These are phyloP conservation scores for Digitonthophagus gazella DNA, from an alignment of 2,888 invertebrate genomes.

Conservation along the genomic window DNA sequence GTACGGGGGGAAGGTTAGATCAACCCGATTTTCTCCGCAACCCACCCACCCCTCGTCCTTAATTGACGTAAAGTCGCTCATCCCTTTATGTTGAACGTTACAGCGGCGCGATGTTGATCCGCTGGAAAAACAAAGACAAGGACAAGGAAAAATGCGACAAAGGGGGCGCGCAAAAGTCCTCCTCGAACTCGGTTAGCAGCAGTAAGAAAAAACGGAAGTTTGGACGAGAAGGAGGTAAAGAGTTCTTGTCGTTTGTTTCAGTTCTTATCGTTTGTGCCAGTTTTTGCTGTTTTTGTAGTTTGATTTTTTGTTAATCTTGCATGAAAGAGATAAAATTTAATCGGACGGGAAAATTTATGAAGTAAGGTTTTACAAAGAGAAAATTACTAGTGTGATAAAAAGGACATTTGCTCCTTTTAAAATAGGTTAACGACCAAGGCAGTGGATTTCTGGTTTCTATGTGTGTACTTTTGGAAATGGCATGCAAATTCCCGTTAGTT, in stretches of 20 bases:
- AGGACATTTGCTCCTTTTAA: too few relatives aligned
- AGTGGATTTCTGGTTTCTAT: slow-evolving; percentile 10
- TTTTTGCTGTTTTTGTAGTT: slow-evolving; percentile 1
- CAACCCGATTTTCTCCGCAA: background rate
- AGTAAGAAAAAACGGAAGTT: slow-evolving; percentile 80
- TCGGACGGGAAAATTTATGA: too few relatives aligned
- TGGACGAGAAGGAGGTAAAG: slow-evolving; percentile 77
- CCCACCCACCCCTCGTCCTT: background rate
- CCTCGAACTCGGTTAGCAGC: slow-evolving; percentile 52
- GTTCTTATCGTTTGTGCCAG: slow-evolving; percentile 4
- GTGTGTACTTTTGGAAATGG: background rate
- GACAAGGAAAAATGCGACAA: slow-evolving; percentile 63
- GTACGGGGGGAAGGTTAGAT: too few relatives aligned
- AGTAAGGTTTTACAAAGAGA: too few relatives aligned
- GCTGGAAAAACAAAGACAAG: slow-evolving; percentile 85
- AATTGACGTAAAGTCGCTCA: background rate
- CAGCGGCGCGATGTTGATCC: slow-evolving; percentile 64
- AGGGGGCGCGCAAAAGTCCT: slow-evolving; percentile 50
- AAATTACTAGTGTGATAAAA: too few relatives aligned
- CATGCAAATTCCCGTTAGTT: background rate
- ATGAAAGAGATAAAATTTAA: too few relatives aligned
- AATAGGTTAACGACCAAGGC: too few relatives aligned
- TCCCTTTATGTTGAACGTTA: background rate
- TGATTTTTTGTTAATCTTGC: background rate
- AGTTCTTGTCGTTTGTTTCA: background rate